These are phyloP conservation scores for Drosophila monieri DNA, from an alignment of 2,888 invertebrate species.

Conservation along the genomic window DNA sequence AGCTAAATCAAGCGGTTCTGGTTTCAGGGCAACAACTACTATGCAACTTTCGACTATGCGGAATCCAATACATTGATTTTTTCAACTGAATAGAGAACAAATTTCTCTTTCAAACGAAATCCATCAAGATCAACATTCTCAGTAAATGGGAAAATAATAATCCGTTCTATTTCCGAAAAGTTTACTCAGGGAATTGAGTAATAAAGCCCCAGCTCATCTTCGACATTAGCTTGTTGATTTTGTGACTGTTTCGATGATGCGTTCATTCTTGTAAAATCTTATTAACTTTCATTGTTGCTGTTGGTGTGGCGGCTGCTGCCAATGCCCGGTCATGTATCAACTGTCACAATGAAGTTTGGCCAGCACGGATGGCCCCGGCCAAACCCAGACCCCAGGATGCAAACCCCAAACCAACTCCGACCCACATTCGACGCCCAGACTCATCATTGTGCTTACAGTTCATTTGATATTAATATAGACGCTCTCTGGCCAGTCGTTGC, in stretches of 20 bases:
- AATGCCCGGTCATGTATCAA: slow-evolving; percentile 33
- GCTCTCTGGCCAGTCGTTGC: slow-evolving; percentile 41
- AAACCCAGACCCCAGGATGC: slow-evolving; percentile 11
- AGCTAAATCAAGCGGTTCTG: neutral
- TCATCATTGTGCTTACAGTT: slow-evolving; percentile 71
- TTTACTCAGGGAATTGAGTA: slow-evolving; percentile 10
- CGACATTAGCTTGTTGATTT: slow-evolving; percentile 42
- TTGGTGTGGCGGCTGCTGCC: neutral
- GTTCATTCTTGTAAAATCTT: slow-evolving; percentile 47
- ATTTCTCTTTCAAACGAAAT: neutral
- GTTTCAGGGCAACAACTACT: slow-evolving; percentile 18
- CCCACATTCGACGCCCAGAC: slow-evolving; percentile 24
- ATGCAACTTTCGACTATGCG: neutral
- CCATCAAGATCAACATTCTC: slow-evolving; percentile 17
- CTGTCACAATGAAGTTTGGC: slow-evolving; percentile 53
- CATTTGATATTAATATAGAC: slow-evolving; percentile 78
- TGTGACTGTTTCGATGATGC: slow-evolving; percentile 33
- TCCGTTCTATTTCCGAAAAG: slow-evolving; percentile 10
- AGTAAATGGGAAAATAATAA: slow-evolving; percentile 4
- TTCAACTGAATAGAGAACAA: neutral
- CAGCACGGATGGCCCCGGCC: slow-evolving; percentile 35
- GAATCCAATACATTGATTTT: neutral
- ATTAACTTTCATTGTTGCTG: slow-evolving; percentile 49
- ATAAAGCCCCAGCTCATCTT: slow-evolving; percentile 16
- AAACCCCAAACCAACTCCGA: slow-evolving; percentile 18